A percentile compares a stretch with the other conserved stretches of the same genome.
phyloP scores from a whole-genome alignment of 2,888 invertebrate genomes.

The Crocallis elinguaria region DNA sequence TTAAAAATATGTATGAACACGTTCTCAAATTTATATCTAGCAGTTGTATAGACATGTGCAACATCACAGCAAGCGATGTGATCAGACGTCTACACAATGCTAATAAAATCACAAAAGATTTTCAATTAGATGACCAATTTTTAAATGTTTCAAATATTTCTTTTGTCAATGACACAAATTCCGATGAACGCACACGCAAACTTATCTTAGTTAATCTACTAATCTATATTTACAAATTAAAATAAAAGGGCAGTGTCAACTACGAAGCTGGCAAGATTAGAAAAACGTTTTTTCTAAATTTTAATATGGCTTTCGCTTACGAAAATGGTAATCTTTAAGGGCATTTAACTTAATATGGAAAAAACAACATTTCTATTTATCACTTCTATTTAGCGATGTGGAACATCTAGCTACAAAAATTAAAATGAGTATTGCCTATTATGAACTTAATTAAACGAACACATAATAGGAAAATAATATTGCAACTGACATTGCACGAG shows the following conservation, averaged over 20 bases:
- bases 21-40: constrained; percentile 42
- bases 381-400: constrained; percentile 33
- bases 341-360: constrained; percentile 24
- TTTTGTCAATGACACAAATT: constrained; percentile 16
- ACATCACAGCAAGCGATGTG: constrained; percentile 78
- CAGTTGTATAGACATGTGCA: constrained; percentile 81
- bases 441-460: constrained; percentile 53
- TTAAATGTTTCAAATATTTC: neutral
- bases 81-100: constrained; percentile 80
- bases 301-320: constrained; percentile 81
- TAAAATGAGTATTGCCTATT: constrained; percentile 34
- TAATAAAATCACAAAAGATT: constrained; percentile 29
- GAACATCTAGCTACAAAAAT: constrained; percentile 14
- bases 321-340: constrained; percentile 61
- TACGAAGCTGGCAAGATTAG: constrained; percentile 83
- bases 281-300: constrained; percentile 78
- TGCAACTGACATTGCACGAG: constrained; percentile 60
- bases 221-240: constrained; percentile 76
- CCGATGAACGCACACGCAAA: constrained; percentile 14
- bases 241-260: constrained; percentile 77
- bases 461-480: constrained; percentile 67
- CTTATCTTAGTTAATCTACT: constrained; percentile 32
- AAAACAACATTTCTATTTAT: constrained; percentile 26
- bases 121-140: constrained; percentile 20
- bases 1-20: constrained; percentile 14